phyloP scores from a whole-genome alignment of 2,797 vertebrate species.

The Microctenopoma stevenorrisi region DNA sequence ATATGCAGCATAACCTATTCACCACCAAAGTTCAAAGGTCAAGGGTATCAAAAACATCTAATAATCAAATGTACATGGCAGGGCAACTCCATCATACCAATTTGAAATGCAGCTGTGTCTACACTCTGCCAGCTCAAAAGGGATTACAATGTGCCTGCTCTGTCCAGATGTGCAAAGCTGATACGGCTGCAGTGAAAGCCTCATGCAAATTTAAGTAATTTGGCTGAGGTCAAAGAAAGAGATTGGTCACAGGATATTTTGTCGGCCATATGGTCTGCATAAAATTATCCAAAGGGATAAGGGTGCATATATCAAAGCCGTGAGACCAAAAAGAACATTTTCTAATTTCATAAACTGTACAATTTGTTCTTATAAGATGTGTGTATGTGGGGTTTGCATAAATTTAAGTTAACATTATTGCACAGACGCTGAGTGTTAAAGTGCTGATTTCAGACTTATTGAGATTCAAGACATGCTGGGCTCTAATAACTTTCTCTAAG shows the following conservation, averaged over 20 bases:
- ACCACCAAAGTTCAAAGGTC: conserved; percentile 24
- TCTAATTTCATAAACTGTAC: neutral
- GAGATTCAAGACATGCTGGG: conserved; percentile 6
- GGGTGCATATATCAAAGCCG: conserved; percentile 5
- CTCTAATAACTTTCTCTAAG: conserved; percentile 44
- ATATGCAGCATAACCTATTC: conserved; percentile 14
- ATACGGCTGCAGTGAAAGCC: conserved; percentile 29
- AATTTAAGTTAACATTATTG: neutral
- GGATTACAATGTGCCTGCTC: conserved; percentile 29
- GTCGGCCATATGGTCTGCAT: conserved; percentile 37
- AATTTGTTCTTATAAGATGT: neutral
- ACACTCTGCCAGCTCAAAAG: conserved; percentile 21
- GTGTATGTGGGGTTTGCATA: conserved; percentile 3
- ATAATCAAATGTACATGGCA: conserved; percentile 25
- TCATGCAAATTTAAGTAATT: conserved; percentile 19
- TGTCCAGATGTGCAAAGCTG: conserved; percentile 62
- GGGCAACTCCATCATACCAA: conserved; percentile 20
- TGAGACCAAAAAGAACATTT: neutral
- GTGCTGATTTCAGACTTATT: conserved; percentile 23
- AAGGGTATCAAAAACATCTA: conserved; percentile 16
- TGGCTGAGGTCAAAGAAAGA: neutral
- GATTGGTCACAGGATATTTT: conserved; percentile 24
- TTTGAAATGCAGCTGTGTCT: conserved; percentile 17
- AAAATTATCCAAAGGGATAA: conserved; percentile 2
- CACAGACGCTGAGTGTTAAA: conserved; percentile 8